phyloP scores from a whole-genome alignment of 2,113 vertebrate genomes.

The Mustela lutreola region DNA sequence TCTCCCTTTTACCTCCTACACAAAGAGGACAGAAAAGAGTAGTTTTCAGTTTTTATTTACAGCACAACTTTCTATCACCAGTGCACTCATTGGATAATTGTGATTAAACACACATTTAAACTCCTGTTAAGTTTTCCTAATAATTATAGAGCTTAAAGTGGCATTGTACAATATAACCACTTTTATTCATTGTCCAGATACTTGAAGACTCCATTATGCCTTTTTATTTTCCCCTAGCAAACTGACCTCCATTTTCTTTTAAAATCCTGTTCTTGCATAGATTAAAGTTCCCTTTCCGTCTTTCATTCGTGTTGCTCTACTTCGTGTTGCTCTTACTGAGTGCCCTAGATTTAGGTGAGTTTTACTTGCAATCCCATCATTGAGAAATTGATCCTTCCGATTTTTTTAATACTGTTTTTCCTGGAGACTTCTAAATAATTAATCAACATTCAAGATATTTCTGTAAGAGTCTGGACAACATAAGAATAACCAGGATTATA shows the following conservation, averaged over 20 bases:
- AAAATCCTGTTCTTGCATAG: not conserved
- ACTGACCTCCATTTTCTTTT: not conserved
- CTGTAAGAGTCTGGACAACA: not conserved
- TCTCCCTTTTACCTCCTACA: not conserved
- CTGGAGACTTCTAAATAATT: not conserved
- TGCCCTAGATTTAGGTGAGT: not conserved
- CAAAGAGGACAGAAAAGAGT: constrained; percentile 11
- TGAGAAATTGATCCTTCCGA: not conserved
- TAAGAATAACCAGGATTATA: not conserved
- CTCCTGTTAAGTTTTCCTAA: constrained; percentile 37
- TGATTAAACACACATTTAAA: constrained; percentile 54
- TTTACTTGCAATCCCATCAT: not conserved
- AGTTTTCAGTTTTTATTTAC: not conserved
- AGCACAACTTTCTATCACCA: not conserved
- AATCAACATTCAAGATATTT: constrained; percentile 27
- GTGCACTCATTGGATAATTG: not conserved
- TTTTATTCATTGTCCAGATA: constrained; percentile 51
- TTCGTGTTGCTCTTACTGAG: not conserved
- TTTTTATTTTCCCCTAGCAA: not conserved
- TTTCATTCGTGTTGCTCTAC: not conserved
- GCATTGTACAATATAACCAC: not conserved
- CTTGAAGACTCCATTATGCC: not conserved
- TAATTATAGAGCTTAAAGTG: constrained; percentile 42
- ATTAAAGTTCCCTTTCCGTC: not conserved
- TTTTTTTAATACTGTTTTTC: not conserved